Evolutionary conservation across 2,888 invertebrate genomes (phyloP).

Genomic region (Archips xylosteana): DNA sequence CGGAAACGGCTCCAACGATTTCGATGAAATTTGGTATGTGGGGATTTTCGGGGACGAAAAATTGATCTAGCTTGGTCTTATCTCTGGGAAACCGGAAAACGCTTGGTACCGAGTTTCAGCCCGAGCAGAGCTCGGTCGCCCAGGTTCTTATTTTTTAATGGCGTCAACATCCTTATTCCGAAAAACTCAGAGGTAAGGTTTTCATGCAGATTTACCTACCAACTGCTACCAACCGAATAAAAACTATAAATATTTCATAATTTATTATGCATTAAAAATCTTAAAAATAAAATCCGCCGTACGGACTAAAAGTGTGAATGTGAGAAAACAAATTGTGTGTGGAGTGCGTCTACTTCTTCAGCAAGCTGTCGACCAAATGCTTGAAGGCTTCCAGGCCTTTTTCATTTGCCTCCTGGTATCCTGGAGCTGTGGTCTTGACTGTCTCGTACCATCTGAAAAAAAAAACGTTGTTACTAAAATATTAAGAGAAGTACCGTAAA

Average conservation of each 20-base stretch:
- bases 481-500: too few relatives aligned
- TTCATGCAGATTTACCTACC: background rate
- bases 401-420: conserved; percentile 65
- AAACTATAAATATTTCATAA: conserved; percentile 20
- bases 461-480: background rate
- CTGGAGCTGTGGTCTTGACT: conserved; percentile 46
- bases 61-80: too few relatives aligned
- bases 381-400: conserved; percentile 68
- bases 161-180: too few relatives aligned
- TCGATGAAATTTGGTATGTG: too few relatives aligned
- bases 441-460: conserved; percentile 47
- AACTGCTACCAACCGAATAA: background rate
- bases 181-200: too few relatives aligned
- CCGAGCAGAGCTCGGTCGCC: too few relatives aligned
- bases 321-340: conserved; percentile 14
- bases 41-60: too few relatives aligned
- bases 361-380: conserved; percentile 45
- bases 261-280: conserved; percentile 55
- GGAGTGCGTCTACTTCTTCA: conserved; percentile 42
- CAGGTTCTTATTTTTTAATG: too few relatives aligned
- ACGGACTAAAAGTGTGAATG: conserved; percentile 17
- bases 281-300: conserved; percentile 23
- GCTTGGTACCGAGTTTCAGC: too few relatives aligned
- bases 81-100: too few relatives aligned
- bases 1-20: too few relatives aligned